A percentile compares a stretch with the other conserved stretches of the same genome.
Conservation (phyloP, 2,888 invertebrate species). For the Caenorhabditis sp. region DNA sequence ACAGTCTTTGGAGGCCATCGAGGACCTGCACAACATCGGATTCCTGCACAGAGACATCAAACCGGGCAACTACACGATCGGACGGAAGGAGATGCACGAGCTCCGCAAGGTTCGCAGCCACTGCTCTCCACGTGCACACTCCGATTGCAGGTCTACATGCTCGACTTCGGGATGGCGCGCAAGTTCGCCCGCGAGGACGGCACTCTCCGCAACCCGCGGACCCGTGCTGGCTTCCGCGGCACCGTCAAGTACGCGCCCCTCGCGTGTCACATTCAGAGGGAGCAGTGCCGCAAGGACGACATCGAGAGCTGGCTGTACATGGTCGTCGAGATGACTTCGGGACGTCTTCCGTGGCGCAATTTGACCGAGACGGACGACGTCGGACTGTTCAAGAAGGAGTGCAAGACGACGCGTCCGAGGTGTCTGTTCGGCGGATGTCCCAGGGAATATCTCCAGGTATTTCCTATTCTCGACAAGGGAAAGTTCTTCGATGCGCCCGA, state of each 20-base stretch:
- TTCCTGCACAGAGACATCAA: constrained; percentile 68
- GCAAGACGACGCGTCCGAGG: constrained; percentile 51
- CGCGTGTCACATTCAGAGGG: constrained; percentile 67
- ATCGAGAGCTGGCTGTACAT: constrained; percentile 75
- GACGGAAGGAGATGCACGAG: constrained; percentile 63
- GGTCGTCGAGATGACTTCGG: constrained; percentile 67
- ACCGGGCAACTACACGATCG: constrained; percentile 69
- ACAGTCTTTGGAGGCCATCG: constrained; percentile 66
- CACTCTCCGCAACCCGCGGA: constrained; percentile 64
- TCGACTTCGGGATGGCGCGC: constrained; percentile 70
- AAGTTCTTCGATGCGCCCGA: constrained; percentile 74
- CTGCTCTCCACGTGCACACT: neutral
- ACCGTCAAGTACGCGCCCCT: constrained; percentile 69
- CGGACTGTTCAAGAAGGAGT: constrained; percentile 70
- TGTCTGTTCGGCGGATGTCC: constrained; percentile 73
- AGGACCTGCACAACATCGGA: constrained; percentile 67
- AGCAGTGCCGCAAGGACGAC: constrained; percentile 72
- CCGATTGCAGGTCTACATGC: constrained; percentile 60
- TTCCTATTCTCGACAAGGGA: constrained; percentile 65
- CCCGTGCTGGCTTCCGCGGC: constrained; percentile 65
- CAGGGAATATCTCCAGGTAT: constrained; percentile 65
- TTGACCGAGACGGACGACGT: constrained; percentile 67
- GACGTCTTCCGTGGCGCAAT: constrained; percentile 69
- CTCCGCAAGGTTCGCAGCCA: constrained; percentile 43
- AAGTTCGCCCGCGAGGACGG: constrained; percentile 68